phyloP scores from a whole-genome alignment of 2,797 vertebrate genomes.

The Schizopygopsis pylzovi region DNA sequence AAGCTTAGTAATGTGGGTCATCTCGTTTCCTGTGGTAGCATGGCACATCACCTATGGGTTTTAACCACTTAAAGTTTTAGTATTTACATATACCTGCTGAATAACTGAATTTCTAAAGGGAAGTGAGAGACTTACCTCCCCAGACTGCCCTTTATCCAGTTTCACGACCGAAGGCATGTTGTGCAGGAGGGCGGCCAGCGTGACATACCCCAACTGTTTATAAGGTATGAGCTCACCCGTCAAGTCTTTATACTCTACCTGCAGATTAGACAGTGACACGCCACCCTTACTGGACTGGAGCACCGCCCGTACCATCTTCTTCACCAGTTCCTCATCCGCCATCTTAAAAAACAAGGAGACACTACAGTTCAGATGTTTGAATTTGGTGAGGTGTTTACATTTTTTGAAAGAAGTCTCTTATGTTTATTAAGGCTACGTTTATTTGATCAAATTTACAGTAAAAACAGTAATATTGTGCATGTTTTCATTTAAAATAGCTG shows the following conservation, averaged over 20 bases:
- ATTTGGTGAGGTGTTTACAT: not conserved
- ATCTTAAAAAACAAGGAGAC: slow-evolving; percentile 76
- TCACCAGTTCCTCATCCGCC: slow-evolving; percentile 86
- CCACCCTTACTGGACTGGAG: slow-evolving; percentile 86
- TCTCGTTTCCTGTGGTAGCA: slow-evolving; percentile 81
- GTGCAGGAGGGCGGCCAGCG: slow-evolving; percentile 84
- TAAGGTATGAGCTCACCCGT: slow-evolving; percentile 90
- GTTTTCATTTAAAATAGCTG: not conserved
- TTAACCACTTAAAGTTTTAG: not conserved
- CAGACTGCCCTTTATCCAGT: slow-evolving; percentile 80
- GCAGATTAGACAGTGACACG: slow-evolving; percentile 81
- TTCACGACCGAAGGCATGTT: slow-evolving; percentile 87
- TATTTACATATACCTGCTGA: not conserved
- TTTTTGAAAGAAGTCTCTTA: not conserved
- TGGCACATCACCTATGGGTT: slow-evolving; percentile 77
- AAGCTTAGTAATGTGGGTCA: slow-evolving; percentile 83
- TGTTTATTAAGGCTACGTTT: not conserved
- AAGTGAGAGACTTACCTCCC: slow-evolving; percentile 81
- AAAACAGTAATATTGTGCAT: not conserved
- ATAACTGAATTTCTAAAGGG: not conserved
- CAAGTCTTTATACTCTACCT: slow-evolving; percentile 88
- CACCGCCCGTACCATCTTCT: slow-evolving; percentile 88
- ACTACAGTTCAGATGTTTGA: not conserved
- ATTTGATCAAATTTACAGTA: not conserved
- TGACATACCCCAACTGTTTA: slow-evolving; percentile 85